Percentiles rank a stretch among this genome's conserved stretches.
Conservation (phyloP, 2,888 invertebrate species). For the Fissipunctia ypsillon region DNA sequence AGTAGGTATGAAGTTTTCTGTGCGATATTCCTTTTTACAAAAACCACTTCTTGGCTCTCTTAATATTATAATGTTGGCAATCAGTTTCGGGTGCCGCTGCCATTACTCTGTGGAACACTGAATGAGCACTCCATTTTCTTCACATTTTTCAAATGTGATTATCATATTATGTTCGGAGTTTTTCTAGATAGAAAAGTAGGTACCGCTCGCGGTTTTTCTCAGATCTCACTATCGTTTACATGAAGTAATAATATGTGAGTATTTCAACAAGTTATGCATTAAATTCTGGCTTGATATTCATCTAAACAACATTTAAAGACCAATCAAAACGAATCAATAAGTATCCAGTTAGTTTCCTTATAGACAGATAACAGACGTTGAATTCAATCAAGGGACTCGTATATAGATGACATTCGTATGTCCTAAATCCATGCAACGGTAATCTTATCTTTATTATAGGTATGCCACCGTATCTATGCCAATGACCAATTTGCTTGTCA, state of each 20-base stretch:
- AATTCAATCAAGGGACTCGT: constrained; percentile 18
- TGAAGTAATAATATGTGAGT: background rate
- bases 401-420: constrained; percentile 37
- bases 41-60: constrained; percentile 5
- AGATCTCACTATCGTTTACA: background rate
- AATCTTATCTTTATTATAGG: constrained; percentile 61
- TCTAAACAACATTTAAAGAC: background rate
- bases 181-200: constrained; percentile 7
- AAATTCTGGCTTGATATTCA: background rate
- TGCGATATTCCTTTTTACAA: constrained; percentile 15
- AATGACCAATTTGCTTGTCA: constrained; percentile 63
- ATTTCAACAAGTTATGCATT: background rate
- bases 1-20: constrained; percentile 2
- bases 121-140: constrained; percentile 26
- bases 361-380: constrained; percentile 4
- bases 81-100: constrained; percentile 29
- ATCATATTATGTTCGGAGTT: constrained; percentile 16
- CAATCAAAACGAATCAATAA: background rate
- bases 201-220: background rate
- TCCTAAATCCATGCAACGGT: constrained; percentile 41
- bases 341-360: background rate
- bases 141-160: constrained; percentile 23
- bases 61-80: constrained; percentile 38
- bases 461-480: constrained; percentile 57
- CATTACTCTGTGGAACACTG: constrained; percentile 19